Base-by-base conservation (phyloP, 2,888 invertebrate genomes). In the Nomada ferruginata region DNA sequence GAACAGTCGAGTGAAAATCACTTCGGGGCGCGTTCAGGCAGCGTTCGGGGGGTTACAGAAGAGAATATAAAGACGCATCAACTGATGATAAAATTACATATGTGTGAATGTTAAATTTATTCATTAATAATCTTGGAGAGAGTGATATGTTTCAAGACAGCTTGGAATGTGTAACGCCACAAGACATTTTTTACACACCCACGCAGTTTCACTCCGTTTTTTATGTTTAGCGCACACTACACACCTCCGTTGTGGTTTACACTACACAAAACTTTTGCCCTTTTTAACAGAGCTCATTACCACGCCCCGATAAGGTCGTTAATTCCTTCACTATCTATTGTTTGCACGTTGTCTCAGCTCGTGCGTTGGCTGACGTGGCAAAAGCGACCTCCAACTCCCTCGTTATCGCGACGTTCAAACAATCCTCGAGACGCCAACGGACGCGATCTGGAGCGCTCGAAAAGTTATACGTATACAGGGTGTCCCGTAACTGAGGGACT, bases 151-250 rank as follows among this genome's bases (percentile, higher is more conserved):
- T 23, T 55, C 23, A 23, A 55, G 15, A 65, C 26, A 50, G 1
- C 44, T 11, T 47, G 26, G 47, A 23, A 23, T 23, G 23, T 23
- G 23, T 23, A 23, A 23, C 23, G 23, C 23, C 29, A 52, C 26
- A n/a, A 52, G 50, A 18, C 29, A 50, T 52, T 65, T 5, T 4
- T n/a, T 7, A 9, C 42, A 47, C 79, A 85, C 60, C 81, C 85
- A 36, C 72, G 79, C n/a, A 44, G 44, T 44, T 44, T 44, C 44
- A 44, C 44, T 44, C 10, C 44, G 44, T 44, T 44, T 44, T 44
- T 78, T 85, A n/a, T 85, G 52, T 82, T 81, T 85, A 23, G 64
- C 50, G 60, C 82, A 82, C 50, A 82, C 68, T 74, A 13, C 60
- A 68, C 78, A 82, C 44, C 44, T 44, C 63, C 71, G 42, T 55